Base-by-base conservation (phyloP, 2,888 invertebrate genomes). In the Meiosimyza decipiens region DNA sequence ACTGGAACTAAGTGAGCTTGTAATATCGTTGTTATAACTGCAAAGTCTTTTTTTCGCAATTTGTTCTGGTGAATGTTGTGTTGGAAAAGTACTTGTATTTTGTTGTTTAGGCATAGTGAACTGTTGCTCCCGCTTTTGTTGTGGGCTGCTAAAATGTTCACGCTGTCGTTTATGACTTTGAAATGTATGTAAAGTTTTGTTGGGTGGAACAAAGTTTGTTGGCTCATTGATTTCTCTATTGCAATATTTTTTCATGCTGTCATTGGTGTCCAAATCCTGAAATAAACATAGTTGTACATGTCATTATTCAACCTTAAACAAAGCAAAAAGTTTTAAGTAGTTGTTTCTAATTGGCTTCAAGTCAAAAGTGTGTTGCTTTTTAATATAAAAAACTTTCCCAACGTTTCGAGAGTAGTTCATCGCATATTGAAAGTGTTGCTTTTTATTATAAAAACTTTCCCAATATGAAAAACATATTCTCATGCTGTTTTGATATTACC, bases 1-100 rank as follows among this genome's bases (percentile, higher is more conserved):
- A 71, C 87, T 87, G 1, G 87, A 87, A 70, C 87, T 87, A 0
- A 87, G 77, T 0, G 87, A 87, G 66, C 87, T 86, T 33, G 80
- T 78, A 59, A 87, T 86, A 70, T 87, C 87, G 73, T 87, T 87
- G 71, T 82, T 86, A 55, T 81, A 83, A 75, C 78, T 85, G 72
- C 81, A 85, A 50, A 83, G 78, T 1, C 86, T 82, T 40, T 84
- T 85, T 62, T 85, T 86, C 1, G 83, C 82, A 22, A 75, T 62
- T 72, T 83, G 84, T 69, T 86, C 86, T 0, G 85, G 84, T 0
- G 86, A 85, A 47, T 80, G 72, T 68, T 81, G 80, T 9, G 18
- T 5, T 51, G 64, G 16, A 9, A 12, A 66, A 59, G 28, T 13
- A 52, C 16, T 63, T 60, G 12, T 70, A 69, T 47, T 74, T 74